These are phyloP conservation scores for Diarsia dahlii DNA, from an alignment of 2,888 invertebrate genomes.

Conservation along the genomic window DNA sequence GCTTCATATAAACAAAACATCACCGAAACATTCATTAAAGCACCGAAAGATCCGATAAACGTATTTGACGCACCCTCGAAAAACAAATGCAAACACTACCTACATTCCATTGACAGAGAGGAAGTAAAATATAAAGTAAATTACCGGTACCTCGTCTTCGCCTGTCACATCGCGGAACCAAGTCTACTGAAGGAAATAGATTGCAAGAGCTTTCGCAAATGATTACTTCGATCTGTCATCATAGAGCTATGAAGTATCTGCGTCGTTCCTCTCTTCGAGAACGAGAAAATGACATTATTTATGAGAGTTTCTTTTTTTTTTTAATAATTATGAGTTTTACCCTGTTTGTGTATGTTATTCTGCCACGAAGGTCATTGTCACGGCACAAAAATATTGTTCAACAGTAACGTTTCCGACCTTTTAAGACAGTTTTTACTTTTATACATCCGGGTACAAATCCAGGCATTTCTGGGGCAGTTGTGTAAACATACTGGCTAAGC, in stretches of 20 bases:
- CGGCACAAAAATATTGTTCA: background rate
- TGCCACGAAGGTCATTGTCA: background rate
- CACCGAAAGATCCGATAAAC: background rate
- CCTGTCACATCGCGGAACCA: slow-evolving; percentile 43
- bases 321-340: too few species aligned
- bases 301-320: too few species aligned
- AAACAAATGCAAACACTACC: background rate
- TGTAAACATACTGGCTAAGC: background rate
- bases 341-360: background rate
- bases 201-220: slow-evolving; percentile 29
- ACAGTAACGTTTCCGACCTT: background rate
- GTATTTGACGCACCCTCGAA: background rate
- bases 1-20: background rate
- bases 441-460: background rate
- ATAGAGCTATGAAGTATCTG: slow-evolving; percentile 11
- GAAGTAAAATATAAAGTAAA: slow-evolving; percentile 12
- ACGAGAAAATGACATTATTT: slow-evolving; percentile 22
- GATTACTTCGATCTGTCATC: slow-evolving; percentile 50
- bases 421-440: background rate
- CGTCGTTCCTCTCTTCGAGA: slow-evolving; percentile 1
- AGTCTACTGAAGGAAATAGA: slow-evolving; percentile 31
- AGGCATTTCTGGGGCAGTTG: background rate
- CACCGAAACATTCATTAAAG: background rate
- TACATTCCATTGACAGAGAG: background rate
- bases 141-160: slow-evolving; percentile 25